Base-by-base conservation (phyloP, 2,113 vertebrate species). In the Ptychochromis oligacanthus region DNA sequence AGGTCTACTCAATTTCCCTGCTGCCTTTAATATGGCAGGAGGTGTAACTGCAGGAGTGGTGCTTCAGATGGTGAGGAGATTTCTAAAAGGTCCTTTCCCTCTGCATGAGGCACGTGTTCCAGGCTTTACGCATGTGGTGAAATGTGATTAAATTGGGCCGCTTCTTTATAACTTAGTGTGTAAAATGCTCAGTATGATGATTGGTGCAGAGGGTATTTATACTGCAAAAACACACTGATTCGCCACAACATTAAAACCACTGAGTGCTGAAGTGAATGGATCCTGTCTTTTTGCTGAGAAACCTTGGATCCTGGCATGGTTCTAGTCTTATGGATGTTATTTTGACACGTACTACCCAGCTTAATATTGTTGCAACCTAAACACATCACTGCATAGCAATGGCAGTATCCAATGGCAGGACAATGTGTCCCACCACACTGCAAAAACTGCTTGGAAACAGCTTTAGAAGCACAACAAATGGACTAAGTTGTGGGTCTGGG, bases 1-100 rank as follows among this genome's bases (percentile, higher is more conserved):
- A 0, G 98, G 98, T 36, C 95, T 99, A 46, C 97, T 99, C 56
- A 99, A 99, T 93, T 99, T 99, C 84, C 98, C 98, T 0, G 98
- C 98, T 0, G 98, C 98, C 58, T 99, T 99, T 94, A 97, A 91
- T 91, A 97, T 96, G 79, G 98, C 98, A 0, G 98, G 98, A 0
- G 98, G 98, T 0, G 94, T 99, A 43, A 97, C 95, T 0, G 96
- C 97, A 0, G 98, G 97, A 59, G 91, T 99, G 3, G 7, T 91
- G 0, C 95, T 99, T 80, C 98, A 99, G 89, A 97, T 98, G 98
- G 98, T 99, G 89, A 95, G 92, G 46, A 77, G 34, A 75, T 43
- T n/a, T 46, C 18, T 54, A 54, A 11, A n/a, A 72, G 43, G 26
- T 72, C 18, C 28, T 72, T 54, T 54, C 18, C 34, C 26, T 72